These are phyloP conservation scores for Heteropelma amictum DNA, from an alignment of 2,888 invertebrate genomes.

Conservation along the genomic window DNA sequence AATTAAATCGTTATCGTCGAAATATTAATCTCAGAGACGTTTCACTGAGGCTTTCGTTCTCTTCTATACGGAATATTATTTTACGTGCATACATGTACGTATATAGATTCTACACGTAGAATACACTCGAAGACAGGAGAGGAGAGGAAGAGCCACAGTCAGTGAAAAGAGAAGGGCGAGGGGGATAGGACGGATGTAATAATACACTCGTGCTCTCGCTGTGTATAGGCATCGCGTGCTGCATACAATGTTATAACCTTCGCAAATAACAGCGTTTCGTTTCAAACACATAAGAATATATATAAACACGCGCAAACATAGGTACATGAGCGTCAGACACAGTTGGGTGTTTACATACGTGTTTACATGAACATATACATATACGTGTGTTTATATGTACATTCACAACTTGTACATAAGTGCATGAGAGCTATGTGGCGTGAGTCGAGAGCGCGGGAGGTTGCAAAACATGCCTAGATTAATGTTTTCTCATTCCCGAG, in stretches of 20 bases:
- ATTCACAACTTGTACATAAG: too few relatives aligned
- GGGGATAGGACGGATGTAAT: conserved; percentile 44
- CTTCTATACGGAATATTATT: conserved; percentile 15
- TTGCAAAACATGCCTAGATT: conserved; percentile 77
- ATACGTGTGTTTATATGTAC: too few relatives aligned
- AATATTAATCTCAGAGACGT: conserved; percentile 72
- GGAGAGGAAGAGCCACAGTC: conserved; percentile 37
- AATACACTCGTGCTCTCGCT: conserved; percentile 46
- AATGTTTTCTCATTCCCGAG: conserved; percentile 76
- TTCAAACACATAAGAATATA: conserved; percentile 50
- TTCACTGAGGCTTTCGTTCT: conserved; percentile 39
- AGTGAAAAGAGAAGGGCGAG: conserved; percentile 13
- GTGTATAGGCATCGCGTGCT: conserved; percentile 68
- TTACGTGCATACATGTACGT: conserved; percentile 17
- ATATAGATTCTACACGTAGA: conserved; percentile 29
- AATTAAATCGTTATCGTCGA: conserved; percentile 67
- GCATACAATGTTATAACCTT: conserved; percentile 72
- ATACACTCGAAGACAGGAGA: conserved; percentile 21
- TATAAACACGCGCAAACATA: conserved; percentile 58
- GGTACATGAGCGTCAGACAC: too few relatives aligned
- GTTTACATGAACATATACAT: too few relatives aligned
- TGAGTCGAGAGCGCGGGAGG: conserved; percentile 66
- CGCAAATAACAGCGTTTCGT: conserved; percentile 77
- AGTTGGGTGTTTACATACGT: too few relatives aligned
- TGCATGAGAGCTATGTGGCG: conserved; percentile 29